Base-by-base conservation (phyloP, 2,888 invertebrate genomes). In the Drosophila setosimentum region DNA sequence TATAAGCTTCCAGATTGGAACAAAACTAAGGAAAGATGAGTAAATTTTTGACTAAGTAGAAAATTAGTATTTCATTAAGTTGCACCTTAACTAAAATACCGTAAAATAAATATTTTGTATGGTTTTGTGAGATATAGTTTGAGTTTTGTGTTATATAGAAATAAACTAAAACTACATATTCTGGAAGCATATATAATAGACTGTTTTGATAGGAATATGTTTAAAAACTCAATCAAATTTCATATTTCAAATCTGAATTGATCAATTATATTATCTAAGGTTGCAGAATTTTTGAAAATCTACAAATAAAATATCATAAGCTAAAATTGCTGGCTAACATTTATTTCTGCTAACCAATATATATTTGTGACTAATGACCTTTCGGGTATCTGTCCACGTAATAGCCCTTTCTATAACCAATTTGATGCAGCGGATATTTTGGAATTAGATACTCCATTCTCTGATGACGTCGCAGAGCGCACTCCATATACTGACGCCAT, bases 391-490 rank as follows among this genome's bases (percentile, higher is more conserved):
- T 29, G 50, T 29, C 10, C 6, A 29, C 8, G 5, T 53, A 59
- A 21, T 18, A n/a, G 1, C 18, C 11, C 10, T 16, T 10, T 8
- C 10, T n/a, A 5, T 51, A 64, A 13, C 55, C 32, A 10, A 61
- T 1, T 51, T 70, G 66, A 27, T 40, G 10, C 6, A 66, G 30
- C 7, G 69, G 69, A 60, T 70, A 66, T 24, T 55, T 54, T 16
- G 66, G 69, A 1, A 66, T 42, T 2, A 49, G 30, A 35, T 72
- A 73, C 21, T 75, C 74, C 35, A 75, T 24, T 10, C 64, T 48
- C 27, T 49, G 50, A 21, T 73, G 33, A 18, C 58, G 65, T 7
- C n/a, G 42, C 10, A 71, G 4, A 18, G 58, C 32, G 8, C 73
- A 73, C 24, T 66, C 27, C 3, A 27, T 24, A 29, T 49, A 71